These are phyloP conservation scores for Isaurus tuberculatus DNA, from an alignment of 92 coral and sea anemone genomes.

Conservation along the genomic window DNA sequence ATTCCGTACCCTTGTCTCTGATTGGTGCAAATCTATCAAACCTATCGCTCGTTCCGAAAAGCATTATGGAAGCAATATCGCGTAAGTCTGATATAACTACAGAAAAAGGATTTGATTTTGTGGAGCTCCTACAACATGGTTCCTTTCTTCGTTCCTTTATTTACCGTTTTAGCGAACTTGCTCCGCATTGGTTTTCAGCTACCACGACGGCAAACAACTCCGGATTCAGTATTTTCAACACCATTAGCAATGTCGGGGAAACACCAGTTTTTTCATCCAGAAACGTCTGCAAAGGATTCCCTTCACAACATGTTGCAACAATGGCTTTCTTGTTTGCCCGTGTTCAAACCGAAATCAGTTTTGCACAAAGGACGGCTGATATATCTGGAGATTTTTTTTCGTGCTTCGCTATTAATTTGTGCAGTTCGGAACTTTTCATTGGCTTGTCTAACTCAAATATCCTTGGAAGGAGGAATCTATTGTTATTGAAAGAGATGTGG, in stretches of 20 bases:
- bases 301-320: conserved; percentile 1
- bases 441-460: conserved; percentile 31
- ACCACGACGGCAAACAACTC: conserved; percentile 22
- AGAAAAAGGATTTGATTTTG: conserved; percentile 11
- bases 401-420: conserved; percentile 53
- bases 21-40: conserved; percentile 46
- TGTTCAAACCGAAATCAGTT: conserved; percentile 9
- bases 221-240: conserved; percentile 51
- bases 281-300: conserved; percentile 52
- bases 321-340: conserved; percentile 37
- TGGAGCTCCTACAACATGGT: conserved; percentile 47
- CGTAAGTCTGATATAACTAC: conserved; percentile 4
- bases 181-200: conserved; percentile 59
- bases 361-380: conserved; percentile 26
- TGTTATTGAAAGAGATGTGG: conserved; percentile 46
- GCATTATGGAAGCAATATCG: conserved; percentile 17
- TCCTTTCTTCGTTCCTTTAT: conserved; percentile 53
- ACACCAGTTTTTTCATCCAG: background rate
- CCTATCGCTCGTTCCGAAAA: background rate
- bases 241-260: conserved; percentile 41
- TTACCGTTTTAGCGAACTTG: conserved; percentile 36
- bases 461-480: background rate
- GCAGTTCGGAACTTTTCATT: conserved; percentile 46
- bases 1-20: conserved; percentile 49
- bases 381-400: conserved; percentile 22